These are phyloP conservation scores for Discoglossus pictus DNA, from an alignment of 2,797 vertebrate species.

Conservation along the genomic window DNA sequence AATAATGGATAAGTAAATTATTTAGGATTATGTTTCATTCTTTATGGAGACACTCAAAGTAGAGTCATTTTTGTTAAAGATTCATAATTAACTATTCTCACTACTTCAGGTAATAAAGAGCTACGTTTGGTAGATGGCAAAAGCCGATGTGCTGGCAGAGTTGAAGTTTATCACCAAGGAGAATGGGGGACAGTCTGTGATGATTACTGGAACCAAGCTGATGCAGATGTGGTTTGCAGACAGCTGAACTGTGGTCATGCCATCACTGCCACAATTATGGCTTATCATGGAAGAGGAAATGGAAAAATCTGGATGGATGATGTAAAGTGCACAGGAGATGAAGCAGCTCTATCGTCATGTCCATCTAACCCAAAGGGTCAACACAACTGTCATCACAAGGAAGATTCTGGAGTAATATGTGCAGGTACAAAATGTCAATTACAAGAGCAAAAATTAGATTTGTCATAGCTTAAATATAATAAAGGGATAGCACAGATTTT, in stretches of 20 bases:
- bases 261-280: conserved; percentile 52
- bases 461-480: too few species aligned
- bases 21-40: too few species aligned
- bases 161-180: conserved; percentile 62
- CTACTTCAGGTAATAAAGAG: conserved; percentile 52
- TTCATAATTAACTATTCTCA: too few species aligned
- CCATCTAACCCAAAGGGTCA: conserved; percentile 47
- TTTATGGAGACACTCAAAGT: too few species aligned
- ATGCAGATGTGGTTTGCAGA: conserved; percentile 62
- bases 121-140: conserved; percentile 62
- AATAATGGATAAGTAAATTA: too few species aligned
- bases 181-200: conserved; percentile 68
- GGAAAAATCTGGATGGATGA: conserved; percentile 62
- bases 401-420: conserved; percentile 66
- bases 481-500: too few species aligned
- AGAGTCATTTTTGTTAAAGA: too few species aligned
- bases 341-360: conserved; percentile 60
- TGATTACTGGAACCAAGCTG: conserved; percentile 60
- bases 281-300: conserved; percentile 51
- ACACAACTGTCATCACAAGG: conserved; percentile 60
- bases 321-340: conserved; percentile 55
- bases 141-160: conserved; percentile 64
- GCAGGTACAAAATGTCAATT: conserved; percentile 58
- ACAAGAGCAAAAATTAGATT: too few species aligned
- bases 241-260: conserved; percentile 62